Percentiles rank a stretch among this genome's conserved stretches.
phyloP scores from a whole-genome alignment of 2,797 vertebrate species.

The Hipposideros larvatus region DNA sequence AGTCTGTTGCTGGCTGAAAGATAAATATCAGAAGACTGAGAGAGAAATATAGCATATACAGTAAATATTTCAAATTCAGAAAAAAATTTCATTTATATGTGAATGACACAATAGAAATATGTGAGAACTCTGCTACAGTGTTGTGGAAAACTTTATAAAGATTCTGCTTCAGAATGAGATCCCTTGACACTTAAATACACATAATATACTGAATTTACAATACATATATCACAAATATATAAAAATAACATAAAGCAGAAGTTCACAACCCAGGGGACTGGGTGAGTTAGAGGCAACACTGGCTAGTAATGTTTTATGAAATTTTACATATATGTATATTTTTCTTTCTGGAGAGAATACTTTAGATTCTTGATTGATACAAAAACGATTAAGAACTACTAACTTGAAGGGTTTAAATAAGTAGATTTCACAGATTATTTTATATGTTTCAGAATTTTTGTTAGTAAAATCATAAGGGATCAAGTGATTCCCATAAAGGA shows the following conservation, averaged over 20 bases:
- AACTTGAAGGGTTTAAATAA: slow-evolving; percentile 10
- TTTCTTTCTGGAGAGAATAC: background rate
- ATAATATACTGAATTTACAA: background rate
- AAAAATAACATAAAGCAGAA: background rate
- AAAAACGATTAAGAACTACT: slow-evolving; percentile 56
- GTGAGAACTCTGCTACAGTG: background rate
- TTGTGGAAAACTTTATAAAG: slow-evolving; percentile 24
- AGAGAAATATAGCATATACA: slow-evolving; percentile 31
- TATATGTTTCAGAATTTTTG: slow-evolving; percentile 40
- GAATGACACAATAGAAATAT: slow-evolving; percentile 6
- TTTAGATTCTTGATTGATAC: background rate
- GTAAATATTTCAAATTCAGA: slow-evolving; percentile 42
- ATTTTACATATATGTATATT: background rate
- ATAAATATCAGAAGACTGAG: slow-evolving; percentile 44
- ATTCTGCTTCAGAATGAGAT: slow-evolving; percentile 10
- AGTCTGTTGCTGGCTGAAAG: slow-evolving; percentile 59
- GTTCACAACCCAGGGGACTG: background rate
- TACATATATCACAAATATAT: background rate
- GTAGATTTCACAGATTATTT: background rate
- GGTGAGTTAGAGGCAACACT: background rate
- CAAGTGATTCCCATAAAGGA: background rate
- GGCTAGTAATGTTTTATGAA: background rate
- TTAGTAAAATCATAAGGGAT: slow-evolving; percentile 5
- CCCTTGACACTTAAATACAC: slow-evolving; percentile 5
- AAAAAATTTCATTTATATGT: slow-evolving; percentile 26